A percentile compares a stretch with the other conserved stretches of the same genome.
Conservation (phyloP, 2,113 vertebrate species). For the Hemiprocne comata region DNA sequence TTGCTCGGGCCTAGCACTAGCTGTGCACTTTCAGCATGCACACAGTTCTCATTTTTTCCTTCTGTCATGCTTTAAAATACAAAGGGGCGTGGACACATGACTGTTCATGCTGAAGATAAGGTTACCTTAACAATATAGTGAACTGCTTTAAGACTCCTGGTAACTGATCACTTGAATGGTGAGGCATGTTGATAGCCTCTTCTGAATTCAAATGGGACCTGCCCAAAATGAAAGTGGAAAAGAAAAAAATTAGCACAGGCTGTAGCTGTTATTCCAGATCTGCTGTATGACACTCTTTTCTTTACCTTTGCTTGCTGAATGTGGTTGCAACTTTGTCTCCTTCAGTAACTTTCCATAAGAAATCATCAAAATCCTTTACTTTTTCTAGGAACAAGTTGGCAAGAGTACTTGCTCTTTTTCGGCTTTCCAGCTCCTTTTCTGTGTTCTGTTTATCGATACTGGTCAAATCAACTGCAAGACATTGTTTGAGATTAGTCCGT, state of each 20-base stretch:
- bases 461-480: constrained; percentile 89
- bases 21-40: not conserved
- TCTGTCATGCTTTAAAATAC: not conserved
- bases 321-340: not conserved
- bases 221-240: not conserved
- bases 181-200: constrained; percentile 58
- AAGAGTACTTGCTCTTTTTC: constrained; percentile 77
- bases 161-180: constrained; percentile 59
- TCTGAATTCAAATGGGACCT: constrained; percentile 35
- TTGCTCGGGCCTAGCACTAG: not conserved
- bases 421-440: constrained; percentile 83
- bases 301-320: constrained; percentile 60
- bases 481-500: not conserved
- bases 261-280: not conserved
- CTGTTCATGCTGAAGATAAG: not conserved
- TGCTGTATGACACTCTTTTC: not conserved
- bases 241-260: not conserved
- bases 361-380: constrained; percentile 81
- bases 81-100: rapidly evolving
- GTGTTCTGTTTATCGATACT: constrained; percentile 85
- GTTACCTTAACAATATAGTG: constrained; percentile 83
- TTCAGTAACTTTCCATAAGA: constrained; percentile 83
- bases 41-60: not conserved
- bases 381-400: constrained; percentile 84
- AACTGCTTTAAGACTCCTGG: constrained; percentile 87